Conservation (phyloP, 2,888 invertebrate genomes). For the Aspidiotus destructor region DNA sequence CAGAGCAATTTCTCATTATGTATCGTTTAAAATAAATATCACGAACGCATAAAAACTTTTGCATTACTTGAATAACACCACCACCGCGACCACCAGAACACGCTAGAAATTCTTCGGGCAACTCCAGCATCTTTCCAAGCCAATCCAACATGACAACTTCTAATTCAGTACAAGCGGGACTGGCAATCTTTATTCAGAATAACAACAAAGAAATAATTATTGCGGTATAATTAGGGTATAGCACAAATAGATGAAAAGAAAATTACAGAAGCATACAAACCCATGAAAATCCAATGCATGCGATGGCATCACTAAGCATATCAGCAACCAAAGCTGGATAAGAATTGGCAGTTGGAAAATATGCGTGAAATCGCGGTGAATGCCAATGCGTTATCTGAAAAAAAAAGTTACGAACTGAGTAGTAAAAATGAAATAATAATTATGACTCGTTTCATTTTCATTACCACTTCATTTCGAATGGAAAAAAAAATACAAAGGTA, state of each 20-base stretch:
- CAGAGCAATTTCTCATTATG: too few species aligned
- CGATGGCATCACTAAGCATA: slow-evolving; percentile 88
- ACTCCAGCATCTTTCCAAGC: slow-evolving; percentile 83
- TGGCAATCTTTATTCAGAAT: slow-evolving; percentile 57
- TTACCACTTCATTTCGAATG: background rate
- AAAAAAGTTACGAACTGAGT: background rate
- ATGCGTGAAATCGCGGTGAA: slow-evolving; percentile 89
- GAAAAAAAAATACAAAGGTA: too few species aligned
- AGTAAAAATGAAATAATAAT: background rate
- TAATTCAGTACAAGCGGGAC: slow-evolving; percentile 90
- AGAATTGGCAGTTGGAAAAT: slow-evolving; percentile 87
- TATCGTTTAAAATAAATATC: too few species aligned
- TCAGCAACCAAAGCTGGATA: slow-evolving; percentile 91
- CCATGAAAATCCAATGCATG: slow-evolving; percentile 94
- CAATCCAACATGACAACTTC: slow-evolving; percentile 93
- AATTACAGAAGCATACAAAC: slow-evolving; percentile 47
- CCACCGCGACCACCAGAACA: slow-evolving; percentile 69
- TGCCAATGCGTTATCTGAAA: slow-evolving; percentile 80
- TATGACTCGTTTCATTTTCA: background rate
- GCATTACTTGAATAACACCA: slow-evolving; percentile 60
- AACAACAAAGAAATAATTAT: background rate
- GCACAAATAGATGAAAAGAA: background rate
- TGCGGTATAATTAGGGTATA: background rate
- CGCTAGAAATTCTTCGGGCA: slow-evolving; percentile 76
- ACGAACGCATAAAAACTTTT: too few species aligned